Percentiles rank a stretch among this genome's conserved stretches.
These are phyloP conservation scores for Noctua pronuba DNA, from an alignment of 2,888 invertebrate genomes.

Conservation along the genomic window DNA sequence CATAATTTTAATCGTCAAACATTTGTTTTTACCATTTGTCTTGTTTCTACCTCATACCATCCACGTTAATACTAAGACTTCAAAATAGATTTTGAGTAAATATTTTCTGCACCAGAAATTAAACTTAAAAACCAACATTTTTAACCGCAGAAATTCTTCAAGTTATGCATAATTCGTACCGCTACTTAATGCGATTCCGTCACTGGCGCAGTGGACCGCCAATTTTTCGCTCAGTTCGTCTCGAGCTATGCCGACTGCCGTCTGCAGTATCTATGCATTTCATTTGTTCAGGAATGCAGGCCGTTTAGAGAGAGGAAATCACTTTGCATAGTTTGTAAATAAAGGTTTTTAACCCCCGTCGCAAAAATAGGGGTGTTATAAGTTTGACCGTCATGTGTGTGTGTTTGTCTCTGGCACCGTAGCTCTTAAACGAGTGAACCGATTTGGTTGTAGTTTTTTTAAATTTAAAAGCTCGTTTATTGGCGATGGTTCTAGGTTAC, in stretches of 20 bases:
- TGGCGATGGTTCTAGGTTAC: too few species aligned
- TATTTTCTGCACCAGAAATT: constrained; percentile 25
- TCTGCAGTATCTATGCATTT: constrained; percentile 21
- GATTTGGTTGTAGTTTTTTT: too few species aligned
- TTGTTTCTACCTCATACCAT: neutral
- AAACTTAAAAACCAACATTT: constrained; percentile 3
- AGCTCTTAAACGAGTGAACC: too few species aligned
- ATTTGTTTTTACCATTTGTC: neutral
- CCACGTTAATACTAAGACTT: neutral
- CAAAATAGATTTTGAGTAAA: neutral
- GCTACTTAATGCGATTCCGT: constrained; percentile 27
- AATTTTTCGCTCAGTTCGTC: constrained; percentile 63
- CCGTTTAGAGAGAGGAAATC: constrained; percentile 16
- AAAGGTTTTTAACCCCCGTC: too few species aligned
- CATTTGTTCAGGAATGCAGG: constrained; percentile 40
- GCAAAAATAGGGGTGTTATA: too few species aligned
- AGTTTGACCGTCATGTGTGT: too few species aligned
- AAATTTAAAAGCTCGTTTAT: too few species aligned
- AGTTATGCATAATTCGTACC: constrained; percentile 8
- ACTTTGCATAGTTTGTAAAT: constrained; percentile 19
- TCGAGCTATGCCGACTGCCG: constrained; percentile 41
- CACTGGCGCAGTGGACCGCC: constrained; percentile 46
- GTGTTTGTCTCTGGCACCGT: too few species aligned
- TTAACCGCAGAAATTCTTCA: constrained; percentile 16
- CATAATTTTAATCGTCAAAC: neutral